phyloP scores from a whole-genome alignment of 2,888 invertebrate species.

The Thymelicus sylvestris region DNA sequence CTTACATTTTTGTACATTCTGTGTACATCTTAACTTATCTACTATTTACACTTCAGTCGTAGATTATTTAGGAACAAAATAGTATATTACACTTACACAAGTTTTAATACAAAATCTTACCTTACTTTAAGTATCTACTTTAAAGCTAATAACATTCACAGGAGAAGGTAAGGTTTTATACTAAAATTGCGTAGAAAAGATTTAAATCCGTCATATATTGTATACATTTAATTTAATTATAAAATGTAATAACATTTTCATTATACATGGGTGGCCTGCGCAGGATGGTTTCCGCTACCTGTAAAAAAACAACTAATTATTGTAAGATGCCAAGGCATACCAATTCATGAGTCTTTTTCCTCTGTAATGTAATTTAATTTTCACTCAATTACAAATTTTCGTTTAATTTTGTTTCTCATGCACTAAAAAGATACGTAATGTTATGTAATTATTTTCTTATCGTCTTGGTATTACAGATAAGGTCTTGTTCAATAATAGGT shows the following conservation, averaged over 20 bases:
- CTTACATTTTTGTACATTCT: constrained; percentile 25
- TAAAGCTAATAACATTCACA: constrained; percentile 1
- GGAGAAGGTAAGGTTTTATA: constrained; percentile 16
- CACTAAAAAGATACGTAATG: no score
- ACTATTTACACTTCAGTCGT: constrained; percentile 54
- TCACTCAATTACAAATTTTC: no score
- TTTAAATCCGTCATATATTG: constrained; percentile 11
- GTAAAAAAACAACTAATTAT: constrained; percentile 55
- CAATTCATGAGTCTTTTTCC: not conserved
- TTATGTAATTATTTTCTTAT: no score
- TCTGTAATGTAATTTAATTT: not conserved
- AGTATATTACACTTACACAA: constrained; percentile 54
- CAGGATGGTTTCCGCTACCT: constrained; percentile 70
- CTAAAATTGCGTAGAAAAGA: constrained; percentile 18
- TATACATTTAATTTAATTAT: constrained; percentile 5
- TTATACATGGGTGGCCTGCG: constrained; percentile 76
- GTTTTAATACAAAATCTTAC: constrained; percentile 23
- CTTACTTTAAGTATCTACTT: not conserved
- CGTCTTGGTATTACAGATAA: no score
- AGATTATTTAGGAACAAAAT: constrained; percentile 61
- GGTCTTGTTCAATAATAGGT: no score
- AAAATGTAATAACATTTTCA: constrained; percentile 39
- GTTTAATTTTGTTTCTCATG: no score
- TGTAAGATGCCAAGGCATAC: not conserved
- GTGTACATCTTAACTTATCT: constrained; percentile 30